Evolutionary conservation across 1,140 invertebrate species (phyloP), one percentile per base, ranked within the genome.

Genomic region (Acromyrmex charruanus): DNA sequence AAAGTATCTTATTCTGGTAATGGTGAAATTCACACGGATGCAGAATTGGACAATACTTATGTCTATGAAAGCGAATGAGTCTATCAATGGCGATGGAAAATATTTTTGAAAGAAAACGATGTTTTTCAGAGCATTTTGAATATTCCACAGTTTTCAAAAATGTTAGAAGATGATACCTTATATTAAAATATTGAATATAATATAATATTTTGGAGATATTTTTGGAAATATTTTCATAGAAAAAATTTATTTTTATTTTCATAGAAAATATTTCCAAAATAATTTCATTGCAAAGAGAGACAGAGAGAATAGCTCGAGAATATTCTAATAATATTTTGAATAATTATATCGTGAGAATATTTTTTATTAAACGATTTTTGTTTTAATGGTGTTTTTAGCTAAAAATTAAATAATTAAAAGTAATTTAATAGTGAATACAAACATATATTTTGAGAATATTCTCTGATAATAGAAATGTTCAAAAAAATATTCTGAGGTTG

Each of bases 1-100:
- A 92, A 92, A 31, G 87, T 93, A 14, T 39, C 81, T 0, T 85
- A 79, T 16, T 77, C 89, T 4, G 65, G 10, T 28, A 87, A 88
- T n/a, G 87, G 87, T 0, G 71, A 89, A 5, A 66, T 61, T n/a
- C 44, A 69, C 14, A 66, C 86, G 35, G 84, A 89, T 14, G 44
- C 65, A 6, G 65, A 87, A 28, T 55, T 61, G 18, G 72, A 51
- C 16, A 87, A 80, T 5, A 84, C n/a, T 16, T 88, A 61, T 61
- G 9, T 87, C 1, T 92, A 91, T 9, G 92, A 93, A 21, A 93
- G 91, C 75, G 92, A 93, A 31, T 93, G 14, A 90, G 35, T 28
- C 14, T 72, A n/a, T 68, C 21, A 28, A 3, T 25, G 7, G 58
- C 6, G 6, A 58, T 5, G 9, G 9, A 51, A 9, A 28, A 28